A percentile compares a stretch with the other conserved stretches of the same genome.
Evolutionary conservation across 2,888 invertebrate species (phyloP).

Genomic region (Muschampia plurimacula): DNA sequence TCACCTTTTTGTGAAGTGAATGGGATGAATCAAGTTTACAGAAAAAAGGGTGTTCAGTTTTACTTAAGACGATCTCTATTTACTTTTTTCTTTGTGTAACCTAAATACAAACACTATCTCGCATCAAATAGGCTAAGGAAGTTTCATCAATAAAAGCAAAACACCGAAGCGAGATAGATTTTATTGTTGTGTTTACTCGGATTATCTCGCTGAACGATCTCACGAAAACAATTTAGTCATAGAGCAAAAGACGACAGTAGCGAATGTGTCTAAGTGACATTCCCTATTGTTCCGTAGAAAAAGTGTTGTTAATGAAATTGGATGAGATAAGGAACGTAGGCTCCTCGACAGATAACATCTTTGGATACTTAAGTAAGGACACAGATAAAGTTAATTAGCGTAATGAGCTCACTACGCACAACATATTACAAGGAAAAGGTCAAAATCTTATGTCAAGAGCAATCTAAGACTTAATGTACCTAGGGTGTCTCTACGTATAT

Average conservation of each 20-base stretch:
- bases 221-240: constrained; percentile 47
- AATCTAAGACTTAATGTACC: background rate
- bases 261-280: constrained; percentile 43
- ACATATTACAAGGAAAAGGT: constrained; percentile 8
- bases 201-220: constrained; percentile 38
- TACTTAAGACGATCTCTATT: too few relatives aligned
- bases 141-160: constrained; percentile 26
- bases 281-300: constrained; percentile 55
- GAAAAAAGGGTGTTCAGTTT: too few relatives aligned
- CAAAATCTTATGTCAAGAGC: constrained; percentile 4
- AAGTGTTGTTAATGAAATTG: constrained; percentile 69
- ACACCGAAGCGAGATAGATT: constrained; percentile 33
- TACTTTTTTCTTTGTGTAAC: background rate
- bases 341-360: constrained; percentile 64
- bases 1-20: too few relatives aligned
- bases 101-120: constrained; percentile 1
- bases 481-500: too few relatives aligned
- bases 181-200: constrained; percentile 33
- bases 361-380: constrained; percentile 50
- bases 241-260: constrained; percentile 35
- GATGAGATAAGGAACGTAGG: constrained; percentile 58
- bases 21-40: too few relatives aligned
- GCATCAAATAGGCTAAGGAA: background rate
- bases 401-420: constrained; percentile 57
- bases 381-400: constrained; percentile 66